These are phyloP conservation scores for Dysmachus trigonus DNA, from an alignment of 2,888 invertebrate species.

Conservation along the genomic window DNA sequence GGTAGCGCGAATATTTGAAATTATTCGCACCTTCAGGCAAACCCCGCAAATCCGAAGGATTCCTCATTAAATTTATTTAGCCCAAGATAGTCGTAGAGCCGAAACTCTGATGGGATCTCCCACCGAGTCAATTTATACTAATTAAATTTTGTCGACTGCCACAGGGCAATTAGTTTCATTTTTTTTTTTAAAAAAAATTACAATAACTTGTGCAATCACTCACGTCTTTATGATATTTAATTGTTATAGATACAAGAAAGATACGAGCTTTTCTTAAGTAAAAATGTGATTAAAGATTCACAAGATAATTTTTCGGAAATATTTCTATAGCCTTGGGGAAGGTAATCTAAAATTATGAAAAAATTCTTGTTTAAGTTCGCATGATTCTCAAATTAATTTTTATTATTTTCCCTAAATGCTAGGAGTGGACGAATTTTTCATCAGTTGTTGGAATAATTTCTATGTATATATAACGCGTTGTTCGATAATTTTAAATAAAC, in stretches of 20 bases:
- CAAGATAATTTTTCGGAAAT: too few relatives aligned
- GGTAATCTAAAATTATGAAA: too few relatives aligned
- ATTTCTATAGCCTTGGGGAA: too few relatives aligned
- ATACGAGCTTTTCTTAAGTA: background rate
- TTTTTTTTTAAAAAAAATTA: background rate
- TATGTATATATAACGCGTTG: too few relatives aligned
- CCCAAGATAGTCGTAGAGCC: background rate
- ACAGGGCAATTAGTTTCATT: background rate
- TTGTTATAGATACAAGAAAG: background rate
- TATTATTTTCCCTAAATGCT: too few relatives aligned
- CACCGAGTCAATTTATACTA: background rate
- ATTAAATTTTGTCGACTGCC: background rate
- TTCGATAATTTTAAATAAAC: too few relatives aligned
- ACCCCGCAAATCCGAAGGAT: background rate
- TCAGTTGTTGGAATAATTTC: too few relatives aligned
- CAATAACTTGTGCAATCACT: background rate
- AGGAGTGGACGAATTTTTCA: too few relatives aligned
- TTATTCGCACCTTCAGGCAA: background rate
- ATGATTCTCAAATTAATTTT: too few relatives aligned
- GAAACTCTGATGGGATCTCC: background rate
- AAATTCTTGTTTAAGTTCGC: too few relatives aligned
- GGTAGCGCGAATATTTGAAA: background rate
- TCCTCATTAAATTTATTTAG: background rate
- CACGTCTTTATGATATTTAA: background rate
- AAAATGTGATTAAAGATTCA: background rate